Evolutionary conservation across 92 coral and sea anemone species (phyloP).

Genomic region (Palythoa caribaeorum): DNA sequence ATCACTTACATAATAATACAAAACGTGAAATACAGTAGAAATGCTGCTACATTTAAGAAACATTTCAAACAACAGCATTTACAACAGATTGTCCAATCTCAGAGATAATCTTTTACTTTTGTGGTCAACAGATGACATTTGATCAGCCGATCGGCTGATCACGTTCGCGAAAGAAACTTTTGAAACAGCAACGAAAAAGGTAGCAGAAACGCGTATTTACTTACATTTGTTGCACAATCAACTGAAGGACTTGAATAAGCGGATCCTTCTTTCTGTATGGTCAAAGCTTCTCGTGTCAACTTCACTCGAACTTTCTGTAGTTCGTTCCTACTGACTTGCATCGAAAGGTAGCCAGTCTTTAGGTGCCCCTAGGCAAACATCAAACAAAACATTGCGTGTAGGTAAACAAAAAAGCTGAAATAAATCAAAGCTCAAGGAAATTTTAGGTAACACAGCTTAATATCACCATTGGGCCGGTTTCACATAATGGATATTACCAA

Average conservation of each 20-base stretch:
- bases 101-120: no score
- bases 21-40: no score
- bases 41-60: no score
- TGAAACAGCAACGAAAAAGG: background rate
- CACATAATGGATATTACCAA: background rate
- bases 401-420: background rate
- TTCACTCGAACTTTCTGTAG: slow-evolving; percentile 92
- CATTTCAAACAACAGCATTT: no score
- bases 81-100: no score
- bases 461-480: background rate
- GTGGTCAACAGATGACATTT: slow-evolving; percentile 9
- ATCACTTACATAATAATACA: no score
- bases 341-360: slow-evolving; percentile 83
- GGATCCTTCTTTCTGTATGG: slow-evolving; percentile 89
- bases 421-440: background rate
- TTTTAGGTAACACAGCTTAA: background rate
- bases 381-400: background rate
- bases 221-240: slow-evolving; percentile 20
- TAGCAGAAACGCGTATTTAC: background rate
- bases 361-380: slow-evolving; percentile 60
- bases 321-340: slow-evolving; percentile 88
- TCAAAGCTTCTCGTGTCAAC: slow-evolving; percentile 86
- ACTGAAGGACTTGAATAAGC: slow-evolving; percentile 5
- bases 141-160: background rate
- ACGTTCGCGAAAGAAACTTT: background rate